These are phyloP conservation scores for Hemaris fuciformis DNA, from an alignment of 2,888 invertebrate genomes.

Conservation along the genomic window DNA sequence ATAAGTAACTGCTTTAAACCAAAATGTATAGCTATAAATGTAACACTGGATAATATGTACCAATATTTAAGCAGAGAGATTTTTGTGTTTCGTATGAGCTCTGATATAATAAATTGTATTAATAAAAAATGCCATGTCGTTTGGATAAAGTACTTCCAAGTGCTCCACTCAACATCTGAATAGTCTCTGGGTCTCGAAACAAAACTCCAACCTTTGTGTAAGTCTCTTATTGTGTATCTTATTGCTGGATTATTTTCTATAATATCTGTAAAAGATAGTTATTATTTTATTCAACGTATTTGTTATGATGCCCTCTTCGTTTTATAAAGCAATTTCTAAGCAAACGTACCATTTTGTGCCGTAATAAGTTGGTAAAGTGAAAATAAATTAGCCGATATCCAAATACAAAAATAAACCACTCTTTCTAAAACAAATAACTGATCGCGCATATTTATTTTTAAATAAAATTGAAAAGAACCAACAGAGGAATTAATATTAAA, in stretches of 20 bases:
- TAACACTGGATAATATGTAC: conserved; percentile 75
- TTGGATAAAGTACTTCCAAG: conserved; percentile 80
- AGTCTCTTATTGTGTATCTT: conserved; percentile 62
- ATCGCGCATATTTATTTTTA: conserved; percentile 40
- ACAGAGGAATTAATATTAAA: not conserved
- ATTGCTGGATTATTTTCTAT: conserved; percentile 41
- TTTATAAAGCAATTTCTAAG: not conserved
- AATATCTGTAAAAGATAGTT: conserved; percentile 47
- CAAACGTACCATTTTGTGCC: conserved; percentile 72
- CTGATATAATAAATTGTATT: conserved; percentile 78
- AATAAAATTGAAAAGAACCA: conserved; percentile 10
- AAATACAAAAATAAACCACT: conserved; percentile 71
- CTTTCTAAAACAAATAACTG: conserved; percentile 59
- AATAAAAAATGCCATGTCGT: conserved; percentile 79
- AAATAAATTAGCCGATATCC: conserved; percentile 80
- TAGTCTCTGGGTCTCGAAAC: conserved; percentile 82
- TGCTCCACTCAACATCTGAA: conserved; percentile 87
- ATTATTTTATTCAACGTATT: not conserved
- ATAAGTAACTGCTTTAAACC: conserved; percentile 75
- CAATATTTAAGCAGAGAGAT: conserved; percentile 68
- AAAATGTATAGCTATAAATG: conserved; percentile 70
- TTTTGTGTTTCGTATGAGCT: conserved; percentile 61
- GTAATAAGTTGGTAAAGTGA: conserved; percentile 78
- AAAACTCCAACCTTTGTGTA: conserved; percentile 81
- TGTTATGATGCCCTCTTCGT: not conserved